phyloP scores from a whole-genome alignment of 2,113 vertebrate genomes.

The Heptranchias perlo region DNA sequence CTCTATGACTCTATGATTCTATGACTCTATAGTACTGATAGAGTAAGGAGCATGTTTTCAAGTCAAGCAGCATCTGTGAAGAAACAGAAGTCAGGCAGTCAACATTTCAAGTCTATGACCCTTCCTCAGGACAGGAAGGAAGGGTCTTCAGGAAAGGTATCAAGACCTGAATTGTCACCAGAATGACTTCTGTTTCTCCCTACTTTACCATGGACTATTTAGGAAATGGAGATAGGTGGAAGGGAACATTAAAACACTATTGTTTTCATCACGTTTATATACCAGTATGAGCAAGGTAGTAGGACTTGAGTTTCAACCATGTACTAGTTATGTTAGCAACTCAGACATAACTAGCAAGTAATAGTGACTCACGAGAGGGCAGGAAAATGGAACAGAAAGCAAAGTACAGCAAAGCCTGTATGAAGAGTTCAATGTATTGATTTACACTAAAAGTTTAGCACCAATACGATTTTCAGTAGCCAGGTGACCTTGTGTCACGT shows the following conservation, averaged over 20 bases:
- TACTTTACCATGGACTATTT: neutral
- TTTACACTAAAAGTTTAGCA: neutral
- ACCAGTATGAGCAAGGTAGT: neutral
- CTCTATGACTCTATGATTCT: too few species aligned
- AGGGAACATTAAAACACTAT: neutral
- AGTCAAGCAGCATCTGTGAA: neutral
- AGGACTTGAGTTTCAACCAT: neutral
- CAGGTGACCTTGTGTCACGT: neutral
- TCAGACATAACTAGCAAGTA: neutral
- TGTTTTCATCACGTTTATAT: neutral
- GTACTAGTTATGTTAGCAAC: neutral
- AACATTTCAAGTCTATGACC: neutral
- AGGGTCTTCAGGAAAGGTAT: neutral
- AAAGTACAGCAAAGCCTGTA: neutral
- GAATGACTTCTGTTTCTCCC: neutral
- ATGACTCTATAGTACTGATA: neutral
- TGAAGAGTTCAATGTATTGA: neutral
- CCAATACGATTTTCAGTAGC: neutral
- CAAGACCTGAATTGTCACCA: neutral
- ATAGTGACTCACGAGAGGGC: neutral
- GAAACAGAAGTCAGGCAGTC: neutral
- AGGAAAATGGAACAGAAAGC: neutral
- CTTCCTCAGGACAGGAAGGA: neutral
- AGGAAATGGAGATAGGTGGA: neutral
- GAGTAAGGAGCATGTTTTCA: neutral